These are phyloP conservation scores for Tortrix viridana DNA, from an alignment of 2,888 invertebrate genomes.

Conservation along the genomic window DNA sequence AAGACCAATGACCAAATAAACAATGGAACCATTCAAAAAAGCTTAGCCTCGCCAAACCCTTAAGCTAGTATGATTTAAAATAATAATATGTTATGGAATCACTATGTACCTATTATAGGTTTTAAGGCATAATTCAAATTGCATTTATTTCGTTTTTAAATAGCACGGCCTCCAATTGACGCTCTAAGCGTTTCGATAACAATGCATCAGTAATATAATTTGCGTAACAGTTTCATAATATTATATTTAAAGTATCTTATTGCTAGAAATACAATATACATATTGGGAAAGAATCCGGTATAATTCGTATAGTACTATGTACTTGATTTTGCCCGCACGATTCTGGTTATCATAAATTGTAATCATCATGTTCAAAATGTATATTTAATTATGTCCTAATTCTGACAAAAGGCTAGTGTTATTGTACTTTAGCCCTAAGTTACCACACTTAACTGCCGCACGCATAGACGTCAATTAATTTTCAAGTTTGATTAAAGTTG, in stretches of 20 bases:
- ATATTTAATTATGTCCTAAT: too few relatives aligned
- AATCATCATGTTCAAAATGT: too few relatives aligned
- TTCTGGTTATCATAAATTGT: too few relatives aligned
- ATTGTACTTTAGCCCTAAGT: too few relatives aligned
- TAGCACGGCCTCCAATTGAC: conserved; percentile 34
- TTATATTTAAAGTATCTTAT: conserved; percentile 20
- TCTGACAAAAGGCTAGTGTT: too few relatives aligned
- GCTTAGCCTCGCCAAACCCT: conserved; percentile 1
- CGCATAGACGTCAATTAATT: too few relatives aligned
- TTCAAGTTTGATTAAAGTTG: too few relatives aligned
- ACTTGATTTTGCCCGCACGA: too few relatives aligned
- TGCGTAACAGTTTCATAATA: conserved; percentile 13
- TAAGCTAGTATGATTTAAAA: conserved; percentile 17
- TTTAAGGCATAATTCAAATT: conserved; percentile 27
- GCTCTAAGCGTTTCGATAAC: conserved; percentile 26
- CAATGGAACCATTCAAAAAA: too few relatives aligned
- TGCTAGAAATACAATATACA: conserved; percentile 20
- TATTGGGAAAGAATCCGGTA: conserved; percentile 26
- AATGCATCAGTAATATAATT: conserved; percentile 22
- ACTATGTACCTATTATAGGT: conserved; percentile 31
- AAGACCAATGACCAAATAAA: too few relatives aligned
- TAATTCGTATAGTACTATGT: conserved; percentile 10
- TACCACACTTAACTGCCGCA: too few relatives aligned
- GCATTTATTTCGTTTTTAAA: conserved; percentile 12
- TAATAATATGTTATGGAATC: conserved; percentile 37